These are phyloP conservation scores for Lasioglossum oenotherae DNA, from an alignment of 2,888 invertebrate species.

Conservation along the genomic window DNA sequence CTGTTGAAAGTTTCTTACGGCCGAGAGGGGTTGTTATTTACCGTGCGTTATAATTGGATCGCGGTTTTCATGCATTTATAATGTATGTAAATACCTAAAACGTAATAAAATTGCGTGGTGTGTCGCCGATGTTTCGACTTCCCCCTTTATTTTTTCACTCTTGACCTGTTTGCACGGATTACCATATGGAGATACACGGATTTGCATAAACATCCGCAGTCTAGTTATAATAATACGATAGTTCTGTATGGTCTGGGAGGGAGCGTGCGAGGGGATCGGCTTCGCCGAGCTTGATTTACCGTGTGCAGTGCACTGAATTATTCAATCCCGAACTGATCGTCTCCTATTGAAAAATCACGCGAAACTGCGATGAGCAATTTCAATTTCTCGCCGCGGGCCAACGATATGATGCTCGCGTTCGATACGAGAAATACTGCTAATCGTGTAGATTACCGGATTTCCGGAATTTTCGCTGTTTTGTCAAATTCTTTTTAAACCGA, in stretches of 20 bases:
- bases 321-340: not conserved
- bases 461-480: not conserved
- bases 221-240: constrained; percentile 16
- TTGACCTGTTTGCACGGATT: not conserved
- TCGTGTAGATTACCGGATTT: not conserved
- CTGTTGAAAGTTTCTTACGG: not conserved
- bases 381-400: not conserved
- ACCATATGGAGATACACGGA: constrained; percentile 1
- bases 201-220: constrained; percentile 13
- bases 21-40: not conserved
- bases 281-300: not conserved
- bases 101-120: not conserved
- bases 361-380: not conserved
- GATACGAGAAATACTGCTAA: not conserved
- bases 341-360: not conserved
- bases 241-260: not conserved
- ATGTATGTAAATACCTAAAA: constrained; percentile 10
- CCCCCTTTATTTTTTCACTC: not conserved
- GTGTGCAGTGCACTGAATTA: not conserved
- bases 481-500: not conserved
- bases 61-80: constrained; percentile 13
- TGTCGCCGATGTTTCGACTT: constrained; percentile 6
- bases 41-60: constrained; percentile 13
- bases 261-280: not conserved
- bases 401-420: not conserved